These are phyloP conservation scores for Phalacrocorax carbo DNA, from an alignment of 2,113 vertebrate genomes.

Conservation along the genomic window DNA sequence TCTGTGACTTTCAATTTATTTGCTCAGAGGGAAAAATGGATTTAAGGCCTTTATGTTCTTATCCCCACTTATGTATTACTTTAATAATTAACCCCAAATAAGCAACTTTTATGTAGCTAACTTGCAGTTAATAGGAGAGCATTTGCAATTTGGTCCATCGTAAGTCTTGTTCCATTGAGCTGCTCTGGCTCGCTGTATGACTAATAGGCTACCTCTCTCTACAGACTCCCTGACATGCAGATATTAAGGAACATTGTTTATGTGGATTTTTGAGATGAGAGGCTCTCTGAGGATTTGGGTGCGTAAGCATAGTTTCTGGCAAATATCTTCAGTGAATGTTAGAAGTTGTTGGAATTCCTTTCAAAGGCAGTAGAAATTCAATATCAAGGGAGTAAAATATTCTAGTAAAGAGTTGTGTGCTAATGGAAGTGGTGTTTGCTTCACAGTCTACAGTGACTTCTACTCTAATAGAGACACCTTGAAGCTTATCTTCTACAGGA, in stretches of 20 bases:
- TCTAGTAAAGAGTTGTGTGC: background rate
- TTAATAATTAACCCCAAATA: constrained; percentile 38
- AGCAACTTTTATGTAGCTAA: background rate
- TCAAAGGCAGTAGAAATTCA: background rate
- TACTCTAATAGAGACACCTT: background rate
- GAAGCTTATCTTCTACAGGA: background rate
- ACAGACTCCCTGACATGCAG: background rate
- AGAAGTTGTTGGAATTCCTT: background rate
- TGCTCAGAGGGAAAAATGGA: background rate
- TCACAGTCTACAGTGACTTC: background rate
- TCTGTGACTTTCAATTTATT: background rate
- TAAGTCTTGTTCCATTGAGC: background rate
- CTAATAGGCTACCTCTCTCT: background rate
- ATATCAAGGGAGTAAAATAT: background rate
- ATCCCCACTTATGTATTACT: background rate
- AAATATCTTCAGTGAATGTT: background rate
- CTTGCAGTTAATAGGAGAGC: background rate
- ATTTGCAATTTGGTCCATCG: background rate
- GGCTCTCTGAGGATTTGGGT: background rate
- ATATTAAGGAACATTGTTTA: background rate
- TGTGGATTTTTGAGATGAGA: background rate
- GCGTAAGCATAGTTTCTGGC: background rate
- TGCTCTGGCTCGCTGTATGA: background rate
- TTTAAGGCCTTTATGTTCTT: background rate
- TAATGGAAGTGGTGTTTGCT: background rate